Base-by-base conservation (phyloP, 2,113 vertebrate species). In the Periophthalmus modestus region DNA sequence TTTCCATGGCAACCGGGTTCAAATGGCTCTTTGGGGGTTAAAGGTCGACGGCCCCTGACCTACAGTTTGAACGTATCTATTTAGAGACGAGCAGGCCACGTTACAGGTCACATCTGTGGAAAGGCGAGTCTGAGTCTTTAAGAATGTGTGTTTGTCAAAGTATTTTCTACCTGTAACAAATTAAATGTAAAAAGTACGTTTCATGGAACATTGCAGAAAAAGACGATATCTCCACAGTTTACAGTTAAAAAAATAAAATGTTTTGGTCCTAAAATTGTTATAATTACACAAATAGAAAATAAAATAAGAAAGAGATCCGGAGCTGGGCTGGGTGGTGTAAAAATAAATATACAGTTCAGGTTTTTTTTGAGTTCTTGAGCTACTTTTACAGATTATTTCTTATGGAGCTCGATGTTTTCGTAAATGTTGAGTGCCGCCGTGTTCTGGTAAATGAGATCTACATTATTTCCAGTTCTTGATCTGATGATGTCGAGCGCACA, bases 371-470 rank as follows among this genome's bases (percentile, higher is more conserved):
- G 7, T 55, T 52, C 1, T 6, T 19, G 48, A 57, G 54, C 2
- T 16, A 34, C 7, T 50, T 68, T 24, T 47, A 21, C n/a, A n/a
- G 46, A 63, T 24, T 33, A 23, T 15, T 68, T 73, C 70, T 87
- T 54, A 69, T 79, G 12, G 92, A 34, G 91, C 14, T 85, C 66
- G 18, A 95, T 50, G 4, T 98, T 98, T 75, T 96, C 95, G 57
- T 98, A 99, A 93, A 97, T 95, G 71, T 89, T 88, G 83, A 96
- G 87, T n/a, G 96, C 95, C 15, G 80, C 88, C 0, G 93, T 71
- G 28, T 99, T 99, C 91, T 98, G 95, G 88, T 99, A 98, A 89
- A 99, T 98, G 47, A 97, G 93, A 78, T 98, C 96, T 0, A 94
- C 94, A 50, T 95, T 96, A 48, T 89, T 95, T 68, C 96, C 94